Conservation (phyloP, 1,140 invertebrate genomes). For the Matsumurasca onukii region DNA sequence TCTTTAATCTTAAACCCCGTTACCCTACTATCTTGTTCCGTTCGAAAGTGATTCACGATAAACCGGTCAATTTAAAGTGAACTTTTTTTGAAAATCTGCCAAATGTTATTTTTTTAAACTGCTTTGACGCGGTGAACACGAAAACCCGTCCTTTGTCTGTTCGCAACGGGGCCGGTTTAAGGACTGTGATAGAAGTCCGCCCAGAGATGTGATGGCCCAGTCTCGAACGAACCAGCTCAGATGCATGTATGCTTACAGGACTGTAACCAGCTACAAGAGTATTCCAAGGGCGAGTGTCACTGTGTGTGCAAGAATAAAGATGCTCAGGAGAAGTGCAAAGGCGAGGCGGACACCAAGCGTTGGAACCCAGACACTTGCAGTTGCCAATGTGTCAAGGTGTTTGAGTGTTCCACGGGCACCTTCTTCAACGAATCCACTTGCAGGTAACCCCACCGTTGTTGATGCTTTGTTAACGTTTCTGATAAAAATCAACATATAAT, state of each 20-base stretch:
- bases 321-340: slow-evolving; percentile 59
- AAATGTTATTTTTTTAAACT: not conserved
- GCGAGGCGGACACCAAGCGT: slow-evolving; percentile 51
- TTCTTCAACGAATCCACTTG: slow-evolving; percentile 60
- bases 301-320: slow-evolving; percentile 62
- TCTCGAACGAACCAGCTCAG: no score
- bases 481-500: no score
- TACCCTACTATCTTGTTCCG: no score
- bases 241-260: slow-evolving; percentile 51
- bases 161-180: not conserved
- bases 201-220: no score
- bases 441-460: slow-evolving; percentile 47
- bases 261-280: slow-evolving; percentile 59
- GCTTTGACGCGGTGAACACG: not conserved
- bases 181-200: no score
- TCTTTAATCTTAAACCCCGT: no score
- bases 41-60: no score
- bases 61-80: not conserved
- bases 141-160: not conserved
- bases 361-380: slow-evolving; percentile 60
- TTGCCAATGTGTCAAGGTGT: slow-evolving; percentile 56
- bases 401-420: slow-evolving; percentile 59
- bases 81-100: not conserved
- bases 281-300: slow-evolving; percentile 55
- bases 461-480: no score